These are phyloP conservation scores for Linyphia triangularis DNA, from an alignment of 2,888 invertebrate species.

Conservation along the genomic window DNA sequence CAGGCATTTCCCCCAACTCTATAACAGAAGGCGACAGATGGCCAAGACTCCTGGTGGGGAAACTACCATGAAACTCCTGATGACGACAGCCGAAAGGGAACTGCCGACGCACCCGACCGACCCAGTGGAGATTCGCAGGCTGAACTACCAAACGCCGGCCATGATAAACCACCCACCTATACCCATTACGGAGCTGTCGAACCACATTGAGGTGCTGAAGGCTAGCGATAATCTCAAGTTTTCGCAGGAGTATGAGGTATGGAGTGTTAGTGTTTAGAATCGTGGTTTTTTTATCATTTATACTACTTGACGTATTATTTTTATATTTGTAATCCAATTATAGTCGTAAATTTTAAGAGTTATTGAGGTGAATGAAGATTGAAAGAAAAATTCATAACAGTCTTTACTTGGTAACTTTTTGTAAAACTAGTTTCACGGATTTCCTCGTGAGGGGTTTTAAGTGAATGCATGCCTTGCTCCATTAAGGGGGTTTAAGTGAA, in stretches of 20 bases:
- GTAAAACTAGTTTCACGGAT: too few species aligned
- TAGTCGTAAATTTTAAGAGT: too few species aligned
- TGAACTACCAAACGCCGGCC: constrained; percentile 97
- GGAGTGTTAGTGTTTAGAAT: too few species aligned
- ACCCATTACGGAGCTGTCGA: constrained; percentile 93
- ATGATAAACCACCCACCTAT: constrained; percentile 99
- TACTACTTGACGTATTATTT: too few species aligned
- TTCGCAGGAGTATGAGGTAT: constrained; percentile 94
- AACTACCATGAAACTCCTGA: constrained; percentile 77
- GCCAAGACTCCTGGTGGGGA: constrained; percentile 75
- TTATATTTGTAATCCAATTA: too few species aligned
- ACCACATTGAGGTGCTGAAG: constrained; percentile 97
- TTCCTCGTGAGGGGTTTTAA: too few species aligned
- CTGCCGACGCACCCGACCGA: constrained; percentile 81
- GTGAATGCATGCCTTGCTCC: too few species aligned
- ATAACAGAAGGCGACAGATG: constrained; percentile 68
- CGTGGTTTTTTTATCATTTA: too few species aligned
- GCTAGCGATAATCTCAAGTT: constrained; percentile 97
- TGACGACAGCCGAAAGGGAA: constrained; percentile 64
- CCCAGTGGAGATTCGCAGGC: constrained; percentile 95
- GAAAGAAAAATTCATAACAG: too few species aligned
- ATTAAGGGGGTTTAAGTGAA: too few species aligned
- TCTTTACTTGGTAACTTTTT: too few species aligned
- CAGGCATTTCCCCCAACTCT: constrained; percentile 71
- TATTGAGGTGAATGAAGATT: too few species aligned